These are phyloP conservation scores for Hanleya hanleyi DNA, from an alignment of 2,888 invertebrate species.

Conservation along the genomic window DNA sequence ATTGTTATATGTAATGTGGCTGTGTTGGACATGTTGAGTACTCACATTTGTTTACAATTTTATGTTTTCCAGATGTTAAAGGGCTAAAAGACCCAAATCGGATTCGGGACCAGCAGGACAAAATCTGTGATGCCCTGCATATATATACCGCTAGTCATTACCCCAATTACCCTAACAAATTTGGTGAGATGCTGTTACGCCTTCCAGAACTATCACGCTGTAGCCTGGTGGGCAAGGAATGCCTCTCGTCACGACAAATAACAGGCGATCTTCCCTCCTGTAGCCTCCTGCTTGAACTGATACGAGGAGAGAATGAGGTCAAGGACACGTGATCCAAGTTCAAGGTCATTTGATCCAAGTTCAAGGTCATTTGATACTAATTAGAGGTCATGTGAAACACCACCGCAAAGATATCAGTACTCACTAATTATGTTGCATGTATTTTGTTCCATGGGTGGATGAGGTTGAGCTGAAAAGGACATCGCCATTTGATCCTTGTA, in stretches of 20 bases:
- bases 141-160: conserved; percentile 93
- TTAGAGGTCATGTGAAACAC: conserved; percentile 27
- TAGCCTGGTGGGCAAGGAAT: conserved; percentile 92
- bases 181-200: conserved; percentile 91
- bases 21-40: no score
- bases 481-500: no score
- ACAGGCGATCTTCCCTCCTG: conserved; percentile 87
- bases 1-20: no score
- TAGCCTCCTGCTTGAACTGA: conserved; percentile 95
- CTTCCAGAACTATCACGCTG: conserved; percentile 96
- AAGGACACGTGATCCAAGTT: conserved; percentile 25
- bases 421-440: no score
- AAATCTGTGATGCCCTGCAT: conserved; percentile 92
- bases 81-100: conserved; percentile 95
- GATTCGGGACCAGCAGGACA: conserved; percentile 94
- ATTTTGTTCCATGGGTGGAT: no score
- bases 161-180: conserved; percentile 94
- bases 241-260: conserved; percentile 37
- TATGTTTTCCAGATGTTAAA: conserved; percentile 83
- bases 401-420: no score
- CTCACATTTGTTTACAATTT: no score
- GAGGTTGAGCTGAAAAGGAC: no score
- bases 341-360: conserved; percentile 20
- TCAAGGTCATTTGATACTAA: conserved; percentile 22
- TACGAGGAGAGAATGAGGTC: conserved; percentile 74